A percentile compares a stretch with the other conserved stretches of the same genome.
phyloP scores from a whole-genome alignment of 1,140 invertebrate species.

The Colletes latitarsis region DNA sequence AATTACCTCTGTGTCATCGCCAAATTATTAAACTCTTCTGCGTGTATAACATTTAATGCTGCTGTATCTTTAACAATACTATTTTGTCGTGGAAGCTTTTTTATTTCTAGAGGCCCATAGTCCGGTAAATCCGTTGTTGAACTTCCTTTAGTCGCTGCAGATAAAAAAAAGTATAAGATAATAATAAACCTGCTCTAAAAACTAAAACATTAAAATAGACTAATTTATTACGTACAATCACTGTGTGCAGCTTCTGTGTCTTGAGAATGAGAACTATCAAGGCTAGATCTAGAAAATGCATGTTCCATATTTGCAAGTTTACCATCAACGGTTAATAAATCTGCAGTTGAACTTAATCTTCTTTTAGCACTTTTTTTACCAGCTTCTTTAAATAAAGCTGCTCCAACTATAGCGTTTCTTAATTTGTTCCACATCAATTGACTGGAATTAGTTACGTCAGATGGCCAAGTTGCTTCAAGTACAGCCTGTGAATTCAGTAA shows the following conservation, averaged over 20 bases:
- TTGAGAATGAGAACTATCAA: conserved; percentile 79
- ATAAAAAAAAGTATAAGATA: conserved; percentile 25
- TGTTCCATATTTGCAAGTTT: conserved; percentile 76
- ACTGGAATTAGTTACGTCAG: conserved; percentile 90
- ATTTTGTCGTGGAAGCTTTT: conserved; percentile 76
- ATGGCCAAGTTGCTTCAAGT: conserved; percentile 96
- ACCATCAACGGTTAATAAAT: conserved; percentile 69
- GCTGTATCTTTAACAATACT: conserved; percentile 78
- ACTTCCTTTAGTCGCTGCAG: conserved; percentile 74
- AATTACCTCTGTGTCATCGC: conserved; percentile 75
- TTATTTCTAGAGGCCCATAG: conserved; percentile 75
- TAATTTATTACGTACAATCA: conserved; percentile 71
- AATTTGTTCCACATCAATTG: conserved; percentile 96
- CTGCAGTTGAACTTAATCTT: conserved; percentile 76
- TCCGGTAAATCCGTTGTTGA: conserved; percentile 78
- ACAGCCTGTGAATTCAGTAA: conserved; percentile 83
- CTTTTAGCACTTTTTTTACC: conserved; percentile 83
- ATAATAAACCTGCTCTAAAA: conserved; percentile 13
- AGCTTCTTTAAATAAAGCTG: conserved; percentile 91
- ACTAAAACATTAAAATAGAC: background rate
- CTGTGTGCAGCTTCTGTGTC: conserved; percentile 76
- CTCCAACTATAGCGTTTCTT: conserved; percentile 94
- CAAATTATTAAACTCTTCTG: conserved; percentile 74
- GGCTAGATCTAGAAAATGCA: conserved; percentile 77
- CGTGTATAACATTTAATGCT: conserved; percentile 66